Evolutionary conservation across 92 coral and sea anemone genomes (phyloP).

Genomic region (Palythoa grandis): DNA sequence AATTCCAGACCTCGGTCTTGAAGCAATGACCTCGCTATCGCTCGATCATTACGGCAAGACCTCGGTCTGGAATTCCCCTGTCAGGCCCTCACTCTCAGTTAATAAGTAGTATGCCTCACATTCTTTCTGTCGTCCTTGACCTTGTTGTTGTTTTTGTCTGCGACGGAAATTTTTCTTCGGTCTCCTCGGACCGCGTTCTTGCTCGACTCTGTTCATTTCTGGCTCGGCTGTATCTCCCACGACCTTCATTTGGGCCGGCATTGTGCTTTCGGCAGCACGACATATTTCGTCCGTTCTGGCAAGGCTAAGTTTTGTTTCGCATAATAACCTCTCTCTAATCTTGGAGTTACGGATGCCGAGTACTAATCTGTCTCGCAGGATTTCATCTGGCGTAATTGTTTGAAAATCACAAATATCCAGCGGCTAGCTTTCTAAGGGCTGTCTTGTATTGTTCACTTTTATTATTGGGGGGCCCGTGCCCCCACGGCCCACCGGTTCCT

Average conservation of each 20-base stretch:
- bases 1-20: too few species aligned
- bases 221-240: constrained; percentile 41
- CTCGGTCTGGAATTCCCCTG: too few species aligned
- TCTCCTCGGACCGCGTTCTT: constrained; percentile 10
- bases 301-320: constrained; percentile 44
- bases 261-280: constrained; percentile 53
- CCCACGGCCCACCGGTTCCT: too few species aligned
- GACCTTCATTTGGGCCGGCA: constrained; percentile 57
- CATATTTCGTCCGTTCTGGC: constrained; percentile 56
- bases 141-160: constrained; percentile 49
- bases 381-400: constrained; percentile 51
- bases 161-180: constrained; percentile 12
- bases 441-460: too few species aligned
- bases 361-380: constrained; percentile 49
- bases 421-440: too few species aligned
- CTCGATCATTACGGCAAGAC: too few species aligned
- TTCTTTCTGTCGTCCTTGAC: constrained; percentile 41
- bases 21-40: too few species aligned
- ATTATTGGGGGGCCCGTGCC: too few species aligned
- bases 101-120: constrained; percentile 41
- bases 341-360: constrained; percentile 49
- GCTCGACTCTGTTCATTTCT: constrained; percentile 39
- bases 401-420: constrained; percentile 54
- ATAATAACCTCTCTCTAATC: constrained; percentile 57
- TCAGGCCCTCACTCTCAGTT: too few species aligned